These are phyloP conservation scores for Coelinius sp. DNA, from an alignment of 2,888 invertebrate species.

Conservation along the genomic window DNA sequence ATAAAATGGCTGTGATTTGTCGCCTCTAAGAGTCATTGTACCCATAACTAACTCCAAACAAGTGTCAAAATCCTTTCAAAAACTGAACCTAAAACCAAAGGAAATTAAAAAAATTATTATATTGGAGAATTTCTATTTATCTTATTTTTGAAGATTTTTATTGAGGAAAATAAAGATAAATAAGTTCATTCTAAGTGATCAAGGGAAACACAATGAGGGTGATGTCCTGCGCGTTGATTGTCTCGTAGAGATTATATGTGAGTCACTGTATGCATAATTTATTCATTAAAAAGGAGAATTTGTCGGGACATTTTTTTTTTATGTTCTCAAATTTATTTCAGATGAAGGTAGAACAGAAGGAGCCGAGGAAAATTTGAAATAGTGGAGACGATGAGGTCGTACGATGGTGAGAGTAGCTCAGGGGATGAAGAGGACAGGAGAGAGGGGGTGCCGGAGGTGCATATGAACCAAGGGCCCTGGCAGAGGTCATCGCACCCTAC, in stretches of 20 bases:
- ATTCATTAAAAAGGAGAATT: neutral
- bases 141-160: neutral
- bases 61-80: neutral
- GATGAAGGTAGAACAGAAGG: neutral
- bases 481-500: conserved; percentile 66
- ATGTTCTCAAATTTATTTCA: neutral
- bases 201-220: conserved; percentile 16
- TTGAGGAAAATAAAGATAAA: neutral
- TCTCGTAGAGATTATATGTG: neutral
- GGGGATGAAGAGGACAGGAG: conserved; percentile 68
- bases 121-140: neutral
- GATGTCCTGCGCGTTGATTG: conserved; percentile 16
- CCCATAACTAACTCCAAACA: neutral
- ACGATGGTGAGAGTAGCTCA: conserved; percentile 69
- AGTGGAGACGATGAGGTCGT: conserved; percentile 62
- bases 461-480: conserved; percentile 64
- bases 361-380: neutral
- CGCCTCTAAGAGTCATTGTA: conserved; percentile 36
- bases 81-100: neutral
- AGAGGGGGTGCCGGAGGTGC: conserved; percentile 62
- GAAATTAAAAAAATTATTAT: neutral
- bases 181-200: neutral
- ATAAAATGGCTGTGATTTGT: conserved; percentile 63
- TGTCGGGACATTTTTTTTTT: neutral
- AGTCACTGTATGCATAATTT: conserved; percentile 1